phyloP scores from a whole-genome alignment of 2,797 vertebrate species.

The Eulemur mongoz region DNA sequence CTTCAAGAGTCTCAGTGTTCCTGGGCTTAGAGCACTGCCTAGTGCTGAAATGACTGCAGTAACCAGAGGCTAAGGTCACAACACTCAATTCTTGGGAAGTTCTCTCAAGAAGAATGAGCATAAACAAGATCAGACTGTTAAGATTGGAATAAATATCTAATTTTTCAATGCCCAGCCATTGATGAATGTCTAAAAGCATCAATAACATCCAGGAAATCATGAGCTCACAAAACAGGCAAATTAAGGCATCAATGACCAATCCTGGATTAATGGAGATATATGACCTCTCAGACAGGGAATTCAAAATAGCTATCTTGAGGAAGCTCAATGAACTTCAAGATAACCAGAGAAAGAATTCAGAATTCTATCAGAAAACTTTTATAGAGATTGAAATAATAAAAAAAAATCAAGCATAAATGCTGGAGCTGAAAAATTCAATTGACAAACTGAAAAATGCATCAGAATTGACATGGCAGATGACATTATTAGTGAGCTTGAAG shows the following conservation, averaged over 20 bases:
- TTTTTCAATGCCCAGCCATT: neutral
- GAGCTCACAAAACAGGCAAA: neutral
- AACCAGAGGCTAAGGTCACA: neutral
- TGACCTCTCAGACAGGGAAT: neutral
- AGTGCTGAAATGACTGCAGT: neutral
- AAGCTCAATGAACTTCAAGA: neutral
- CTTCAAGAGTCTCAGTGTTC: neutral
- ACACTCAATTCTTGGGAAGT: neutral
- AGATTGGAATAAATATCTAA: neutral
- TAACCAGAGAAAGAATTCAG: neutral
- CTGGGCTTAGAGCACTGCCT: neutral
- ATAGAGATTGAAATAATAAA: neutral
- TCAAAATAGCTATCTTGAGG: neutral
- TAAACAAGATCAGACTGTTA: neutral
- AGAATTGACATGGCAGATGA: neutral
- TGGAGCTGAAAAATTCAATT: neutral
- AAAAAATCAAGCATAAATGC: neutral
- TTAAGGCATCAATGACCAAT: neutral
- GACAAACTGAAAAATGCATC: neutral
- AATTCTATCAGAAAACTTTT: neutral
- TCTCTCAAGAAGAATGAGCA: neutral
- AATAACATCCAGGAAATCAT: neutral
- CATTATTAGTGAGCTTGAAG: neutral
- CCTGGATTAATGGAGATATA: neutral
- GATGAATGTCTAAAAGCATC: neutral